Evolutionary conservation across 2,888 invertebrate genomes (phyloP).

Genomic region (Serrognathus titanus): DNA sequence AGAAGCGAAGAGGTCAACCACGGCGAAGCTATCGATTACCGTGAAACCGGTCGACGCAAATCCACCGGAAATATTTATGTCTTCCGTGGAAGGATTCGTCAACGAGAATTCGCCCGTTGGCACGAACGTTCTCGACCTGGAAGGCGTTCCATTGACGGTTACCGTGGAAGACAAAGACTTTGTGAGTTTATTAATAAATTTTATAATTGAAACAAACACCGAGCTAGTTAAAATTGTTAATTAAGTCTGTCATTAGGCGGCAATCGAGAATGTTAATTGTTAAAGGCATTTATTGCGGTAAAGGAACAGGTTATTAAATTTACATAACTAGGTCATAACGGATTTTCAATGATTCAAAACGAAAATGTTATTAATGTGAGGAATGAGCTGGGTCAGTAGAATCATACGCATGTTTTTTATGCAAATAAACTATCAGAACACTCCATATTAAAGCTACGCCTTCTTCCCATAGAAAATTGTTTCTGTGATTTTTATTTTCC

Average conservation of each 20-base stretch:
- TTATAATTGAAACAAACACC: neutral
- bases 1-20: conserved; percentile 74
- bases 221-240: neutral
- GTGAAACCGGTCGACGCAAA: conserved; percentile 85
- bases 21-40: conserved; percentile 75
- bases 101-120: conserved; percentile 84
- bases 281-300: neutral
- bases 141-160: conserved; percentile 66
- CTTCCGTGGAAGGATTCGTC: conserved; percentile 72
- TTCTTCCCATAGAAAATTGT: too few species aligned
- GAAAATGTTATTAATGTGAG: too few species aligned
- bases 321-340: too few species aligned
- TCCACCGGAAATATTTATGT: conserved; percentile 73
- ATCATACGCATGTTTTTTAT: too few species aligned
- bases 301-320: too few species aligned
- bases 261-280: conserved; percentile 4
- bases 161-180: conserved; percentile 81
- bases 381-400: too few species aligned
- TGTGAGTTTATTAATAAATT: conserved; percentile 53
- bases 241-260: neutral
- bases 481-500: too few species aligned
- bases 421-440: too few species aligned
- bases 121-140: conserved; percentile 69
- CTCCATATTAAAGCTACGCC: too few species aligned
- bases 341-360: too few species aligned